phyloP scores from a whole-genome alignment of 2,888 invertebrate species.

The Ochropleura leucogaster region DNA sequence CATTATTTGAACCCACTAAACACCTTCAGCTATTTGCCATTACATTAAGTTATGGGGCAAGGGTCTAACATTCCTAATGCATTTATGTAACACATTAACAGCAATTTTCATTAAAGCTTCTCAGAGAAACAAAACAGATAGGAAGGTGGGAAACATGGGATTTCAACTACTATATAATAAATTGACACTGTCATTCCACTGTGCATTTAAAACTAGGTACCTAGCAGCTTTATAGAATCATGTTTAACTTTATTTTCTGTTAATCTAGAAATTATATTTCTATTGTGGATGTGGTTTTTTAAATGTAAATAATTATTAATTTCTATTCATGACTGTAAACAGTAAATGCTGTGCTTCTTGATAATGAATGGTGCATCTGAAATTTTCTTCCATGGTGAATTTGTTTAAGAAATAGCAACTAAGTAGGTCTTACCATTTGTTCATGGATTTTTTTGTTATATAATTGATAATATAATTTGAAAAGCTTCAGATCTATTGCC shows the following conservation, averaged over 20 bases:
- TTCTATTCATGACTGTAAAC: conserved; percentile 8
- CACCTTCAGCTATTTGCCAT: conserved; percentile 15
- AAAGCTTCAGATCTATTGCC: neutral
- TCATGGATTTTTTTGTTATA: too few species aligned
- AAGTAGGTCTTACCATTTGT: conserved; percentile 5
- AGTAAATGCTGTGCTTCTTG: conserved; percentile 34
- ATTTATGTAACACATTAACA: conserved; percentile 25
- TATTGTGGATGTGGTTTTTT: conserved; percentile 50
- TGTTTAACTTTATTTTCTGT: conserved; percentile 6
- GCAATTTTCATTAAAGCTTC: conserved; percentile 19
- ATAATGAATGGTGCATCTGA: conserved; percentile 36
- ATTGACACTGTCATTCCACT: conserved; percentile 8
- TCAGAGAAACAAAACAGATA: neutral
- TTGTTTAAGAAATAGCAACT: conserved; percentile 30
- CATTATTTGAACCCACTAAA: conserved; percentile 2
- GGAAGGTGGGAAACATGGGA: neutral
- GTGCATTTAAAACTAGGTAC: conserved; percentile 20
- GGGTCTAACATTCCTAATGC: conserved; percentile 36
- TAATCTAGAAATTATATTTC: conserved; percentile 12
- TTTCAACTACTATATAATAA: neutral
- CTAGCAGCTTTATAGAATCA: conserved; percentile 21
- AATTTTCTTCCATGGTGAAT: neutral
- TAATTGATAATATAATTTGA: too few species aligned
- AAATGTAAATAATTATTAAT: conserved; percentile 46
- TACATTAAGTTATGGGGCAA: conserved; percentile 20